Conservation (phyloP, 2,797 vertebrate species). For the Myotis findleyi region DNA sequence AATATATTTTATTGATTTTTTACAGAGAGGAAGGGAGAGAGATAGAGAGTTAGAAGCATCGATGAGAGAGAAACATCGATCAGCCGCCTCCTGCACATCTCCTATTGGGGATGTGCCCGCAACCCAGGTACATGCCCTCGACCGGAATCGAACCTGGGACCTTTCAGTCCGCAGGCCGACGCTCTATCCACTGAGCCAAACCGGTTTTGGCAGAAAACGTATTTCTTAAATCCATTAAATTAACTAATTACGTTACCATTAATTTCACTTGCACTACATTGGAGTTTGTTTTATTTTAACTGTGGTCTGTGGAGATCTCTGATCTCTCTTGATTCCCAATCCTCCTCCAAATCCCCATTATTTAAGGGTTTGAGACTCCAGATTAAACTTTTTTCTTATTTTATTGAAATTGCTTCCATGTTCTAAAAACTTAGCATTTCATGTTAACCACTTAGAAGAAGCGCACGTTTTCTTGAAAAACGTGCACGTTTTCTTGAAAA, state of each 20-base stretch:
- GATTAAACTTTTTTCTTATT: conserved; percentile 31
- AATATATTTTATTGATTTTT: too few relatives aligned
- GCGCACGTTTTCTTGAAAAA: neutral
- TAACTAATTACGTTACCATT: conserved; percentile 40
- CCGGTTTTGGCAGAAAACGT: conserved; percentile 35
- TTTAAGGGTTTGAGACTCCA: conserved; percentile 18
- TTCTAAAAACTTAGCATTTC: conserved; percentile 47
- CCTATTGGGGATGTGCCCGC: too few relatives aligned
- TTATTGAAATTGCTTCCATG: conserved; percentile 30
- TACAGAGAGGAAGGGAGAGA: too few relatives aligned
- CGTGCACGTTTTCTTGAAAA: conserved; percentile 56
- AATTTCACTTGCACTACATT: neutral
- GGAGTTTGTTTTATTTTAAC: conserved; percentile 45
- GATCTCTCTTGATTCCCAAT: neutral
- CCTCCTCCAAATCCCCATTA: neutral
- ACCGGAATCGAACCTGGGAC: too few relatives aligned
- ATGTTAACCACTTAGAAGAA: neutral
- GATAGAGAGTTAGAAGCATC: too few relatives aligned
- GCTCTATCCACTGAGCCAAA: too few relatives aligned
- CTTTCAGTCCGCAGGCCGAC: too few relatives aligned
- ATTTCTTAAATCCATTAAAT: neutral
- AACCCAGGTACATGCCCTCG: too few relatives aligned
- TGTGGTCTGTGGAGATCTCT: neutral
- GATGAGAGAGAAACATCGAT: too few relatives aligned
- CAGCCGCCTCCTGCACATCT: too few relatives aligned